Conservation (phyloP, 1,140 invertebrate genomes). For the Mactra quadrangularis region DNA sequence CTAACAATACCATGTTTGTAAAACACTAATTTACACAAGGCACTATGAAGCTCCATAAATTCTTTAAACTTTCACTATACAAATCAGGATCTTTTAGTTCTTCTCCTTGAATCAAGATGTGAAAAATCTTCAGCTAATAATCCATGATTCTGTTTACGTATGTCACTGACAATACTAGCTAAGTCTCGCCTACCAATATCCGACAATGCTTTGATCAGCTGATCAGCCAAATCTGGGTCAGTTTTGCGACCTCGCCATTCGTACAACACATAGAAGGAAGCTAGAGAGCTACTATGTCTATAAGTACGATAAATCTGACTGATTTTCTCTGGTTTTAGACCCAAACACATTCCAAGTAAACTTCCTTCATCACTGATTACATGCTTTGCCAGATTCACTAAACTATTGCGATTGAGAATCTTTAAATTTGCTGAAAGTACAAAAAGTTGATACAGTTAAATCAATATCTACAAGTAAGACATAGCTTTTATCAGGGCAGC, state of each 20-base stretch:
- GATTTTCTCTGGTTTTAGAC: constrained; percentile 51
- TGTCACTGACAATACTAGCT: constrained; percentile 31
- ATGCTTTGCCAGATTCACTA: constrained; percentile 55
- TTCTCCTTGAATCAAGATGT: neutral
- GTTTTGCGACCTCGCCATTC: constrained; percentile 53
- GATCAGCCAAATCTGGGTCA: constrained; percentile 34
- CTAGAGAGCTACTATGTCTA: constrained; percentile 43
- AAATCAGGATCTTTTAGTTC: constrained; percentile 3
- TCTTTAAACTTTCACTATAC: too few species aligned
- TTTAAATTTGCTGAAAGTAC: constrained; percentile 48
- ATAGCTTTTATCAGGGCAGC: too few species aligned
- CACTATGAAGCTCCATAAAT: too few species aligned
- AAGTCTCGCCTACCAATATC: constrained; percentile 39
- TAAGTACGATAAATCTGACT: constrained; percentile 50
- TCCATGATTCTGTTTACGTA: constrained; percentile 34
- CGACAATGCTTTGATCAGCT: constrained; percentile 27
- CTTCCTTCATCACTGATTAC: constrained; percentile 38
- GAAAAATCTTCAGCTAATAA: constrained; percentile 43
- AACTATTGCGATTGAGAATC: constrained; percentile 53
- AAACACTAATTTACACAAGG: too few species aligned
- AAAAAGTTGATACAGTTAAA: too few species aligned
- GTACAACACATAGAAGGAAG: constrained; percentile 53
- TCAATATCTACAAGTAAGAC: too few species aligned
- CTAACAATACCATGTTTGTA: too few species aligned
- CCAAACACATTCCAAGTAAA: constrained; percentile 34